A percentile compares a stretch with the other conserved stretches of the same genome.
phyloP scores from a whole-genome alignment of 2,113 vertebrate genomes.

The Ptyas mucosa region DNA sequence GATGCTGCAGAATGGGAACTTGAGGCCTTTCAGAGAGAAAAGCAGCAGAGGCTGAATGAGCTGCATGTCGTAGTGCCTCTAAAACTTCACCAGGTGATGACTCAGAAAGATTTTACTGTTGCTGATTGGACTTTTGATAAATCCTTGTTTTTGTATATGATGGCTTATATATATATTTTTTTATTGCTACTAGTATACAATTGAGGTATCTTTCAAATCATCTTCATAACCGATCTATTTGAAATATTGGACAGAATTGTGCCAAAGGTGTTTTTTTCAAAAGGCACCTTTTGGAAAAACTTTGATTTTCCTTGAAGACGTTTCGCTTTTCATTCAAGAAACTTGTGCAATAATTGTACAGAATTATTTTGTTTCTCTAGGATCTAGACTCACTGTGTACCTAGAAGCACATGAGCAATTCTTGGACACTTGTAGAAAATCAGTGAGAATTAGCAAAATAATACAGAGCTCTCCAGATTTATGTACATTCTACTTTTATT shows the following conservation, averaged over 20 bases:
- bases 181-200: not conserved
- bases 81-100: slow-evolving; percentile 86
- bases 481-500: slow-evolving; percentile 31
- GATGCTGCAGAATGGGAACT: slow-evolving; percentile 71
- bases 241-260: not conserved
- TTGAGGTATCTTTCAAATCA: not conserved
- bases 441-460: not conserved
- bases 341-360: not conserved
- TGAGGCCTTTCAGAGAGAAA: slow-evolving; percentile 84
- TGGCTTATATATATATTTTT: not conserved
- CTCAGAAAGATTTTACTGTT: not conserved
- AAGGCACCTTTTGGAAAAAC: not conserved
- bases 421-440: not conserved
- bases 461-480: not conserved
- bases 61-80: slow-evolving; percentile 84
- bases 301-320: not conserved
- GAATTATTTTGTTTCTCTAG: not conserved
- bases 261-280: not conserved
- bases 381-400: not conserved
- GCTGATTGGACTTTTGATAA: not conserved
- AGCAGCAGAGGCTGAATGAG: slow-evolving; percentile 85
- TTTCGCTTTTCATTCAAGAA: not conserved
- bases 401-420: not conserved
- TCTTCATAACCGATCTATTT: not conserved
- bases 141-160: slow-evolving; percentile 10